These are phyloP conservation scores for Burhinus oedicnemus DNA, from an alignment of 2,113 vertebrate genomes.

Conservation along the genomic window DNA sequence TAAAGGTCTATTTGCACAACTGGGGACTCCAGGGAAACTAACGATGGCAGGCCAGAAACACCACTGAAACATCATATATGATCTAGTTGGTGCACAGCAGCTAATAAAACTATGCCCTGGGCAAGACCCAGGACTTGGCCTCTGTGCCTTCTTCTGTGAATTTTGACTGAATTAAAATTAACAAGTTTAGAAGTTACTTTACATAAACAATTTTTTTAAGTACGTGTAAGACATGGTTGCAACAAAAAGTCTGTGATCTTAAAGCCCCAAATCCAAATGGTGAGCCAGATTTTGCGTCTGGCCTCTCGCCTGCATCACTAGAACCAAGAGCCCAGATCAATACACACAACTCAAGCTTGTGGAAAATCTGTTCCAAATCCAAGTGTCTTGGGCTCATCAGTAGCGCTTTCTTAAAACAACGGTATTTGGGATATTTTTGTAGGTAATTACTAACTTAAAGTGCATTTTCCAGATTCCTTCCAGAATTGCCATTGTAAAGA, in stretches of 20 bases:
- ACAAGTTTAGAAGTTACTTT: background rate
- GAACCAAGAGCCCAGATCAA: background rate
- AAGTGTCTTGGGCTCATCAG: background rate
- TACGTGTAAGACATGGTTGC: background rate
- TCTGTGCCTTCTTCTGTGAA: background rate
- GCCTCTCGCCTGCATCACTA: background rate
- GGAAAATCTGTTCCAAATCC: background rate
- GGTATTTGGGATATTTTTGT: background rate
- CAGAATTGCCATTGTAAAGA: background rate
- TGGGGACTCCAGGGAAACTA: background rate
- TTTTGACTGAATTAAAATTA: background rate
- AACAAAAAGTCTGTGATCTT: background rate
- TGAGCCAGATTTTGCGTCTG: background rate
- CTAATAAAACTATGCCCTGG: background rate
- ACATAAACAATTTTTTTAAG: background rate
- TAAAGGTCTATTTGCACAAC: background rate
- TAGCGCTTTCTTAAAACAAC: background rate
- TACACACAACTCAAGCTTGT: background rate
- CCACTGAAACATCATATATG: background rate
- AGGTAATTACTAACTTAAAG: background rate
- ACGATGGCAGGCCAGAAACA: background rate
- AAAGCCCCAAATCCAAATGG: background rate
- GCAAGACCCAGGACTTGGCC: background rate
- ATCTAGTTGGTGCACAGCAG: background rate
- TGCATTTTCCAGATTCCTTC: constrained; percentile 5